These are phyloP conservation scores for Pissodes strobi DNA, from an alignment of 1,140 invertebrate genomes.

Conservation along the genomic window DNA sequence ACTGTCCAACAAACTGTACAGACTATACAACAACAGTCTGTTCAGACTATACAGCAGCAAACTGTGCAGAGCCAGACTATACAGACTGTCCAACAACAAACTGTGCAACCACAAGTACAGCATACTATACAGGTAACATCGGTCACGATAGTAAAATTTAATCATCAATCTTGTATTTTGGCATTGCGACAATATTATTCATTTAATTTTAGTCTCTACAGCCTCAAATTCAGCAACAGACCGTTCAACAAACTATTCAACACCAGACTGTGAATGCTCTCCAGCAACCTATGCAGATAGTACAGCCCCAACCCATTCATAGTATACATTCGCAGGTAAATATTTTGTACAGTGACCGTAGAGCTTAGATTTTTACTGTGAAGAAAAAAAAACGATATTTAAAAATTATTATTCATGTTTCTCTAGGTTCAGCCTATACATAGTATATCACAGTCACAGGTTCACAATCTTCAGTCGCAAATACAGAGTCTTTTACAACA, in stretches of 20 bases:
- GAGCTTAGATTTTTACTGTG: no score
- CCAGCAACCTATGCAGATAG: constrained; percentile 53
- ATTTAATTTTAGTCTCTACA: constrained; percentile 44
- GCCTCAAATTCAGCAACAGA: constrained; percentile 52
- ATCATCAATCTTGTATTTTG: not conserved
- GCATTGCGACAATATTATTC: not conserved
- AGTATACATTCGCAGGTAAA: constrained; percentile 44
- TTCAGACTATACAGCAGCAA: constrained; percentile 55
- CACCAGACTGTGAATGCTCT: constrained; percentile 51
- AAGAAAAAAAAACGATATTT: no score
- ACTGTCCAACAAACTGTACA: constrained; percentile 55
- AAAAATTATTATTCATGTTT: no score
- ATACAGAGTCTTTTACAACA: constrained; percentile 51
- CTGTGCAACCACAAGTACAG: constrained; percentile 51
- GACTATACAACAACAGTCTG: constrained; percentile 54
- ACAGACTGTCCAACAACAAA: constrained; percentile 54
- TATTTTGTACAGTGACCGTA: no score
- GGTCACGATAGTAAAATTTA: no score
- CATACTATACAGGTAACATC: constrained; percentile 44
- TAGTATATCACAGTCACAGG: constrained; percentile 43
- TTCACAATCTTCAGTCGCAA: constrained; percentile 50
- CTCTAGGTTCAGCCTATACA: constrained; percentile 16
- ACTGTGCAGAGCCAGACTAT: constrained; percentile 54
- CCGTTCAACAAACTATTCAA: constrained; percentile 53
- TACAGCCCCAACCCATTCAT: constrained; percentile 50